A percentile compares a stretch with the other conserved stretches of the same genome.
phyloP scores from a whole-genome alignment of 1,140 invertebrate species.

The Pogonognathellus flavescens region DNA sequence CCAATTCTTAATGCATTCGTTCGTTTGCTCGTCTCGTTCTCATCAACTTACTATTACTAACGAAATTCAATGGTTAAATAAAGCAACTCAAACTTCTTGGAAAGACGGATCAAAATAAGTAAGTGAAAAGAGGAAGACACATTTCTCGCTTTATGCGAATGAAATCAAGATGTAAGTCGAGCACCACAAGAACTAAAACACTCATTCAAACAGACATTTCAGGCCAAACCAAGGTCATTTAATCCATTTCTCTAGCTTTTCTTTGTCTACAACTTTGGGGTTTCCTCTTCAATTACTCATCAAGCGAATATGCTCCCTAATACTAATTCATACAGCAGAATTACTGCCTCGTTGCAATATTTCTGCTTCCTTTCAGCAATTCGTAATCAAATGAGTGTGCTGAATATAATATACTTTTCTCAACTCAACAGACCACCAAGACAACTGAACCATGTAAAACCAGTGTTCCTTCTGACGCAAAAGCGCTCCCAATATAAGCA shows the following conservation, averaged over 20 bases:
- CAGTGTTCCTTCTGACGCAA: too few relatives aligned
- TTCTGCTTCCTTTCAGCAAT: too few relatives aligned
- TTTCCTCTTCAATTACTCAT: conserved; percentile 1
- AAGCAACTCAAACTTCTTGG: neutral
- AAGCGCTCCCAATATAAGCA: too few relatives aligned
- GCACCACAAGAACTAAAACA: neutral
- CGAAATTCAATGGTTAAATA: conserved; percentile 16
- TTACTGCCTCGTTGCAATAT: too few relatives aligned
- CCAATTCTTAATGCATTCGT: conserved; percentile 17
- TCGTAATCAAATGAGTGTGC: too few relatives aligned
- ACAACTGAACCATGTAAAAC: too few relatives aligned
- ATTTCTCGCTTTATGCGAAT: conserved; percentile 25
- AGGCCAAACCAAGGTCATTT: neutral
- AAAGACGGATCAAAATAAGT: neutral
- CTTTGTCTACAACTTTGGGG: neutral
- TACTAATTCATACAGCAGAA: too few relatives aligned
- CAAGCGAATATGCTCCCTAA: neutral
- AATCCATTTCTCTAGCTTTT: neutral
- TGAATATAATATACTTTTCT: too few relatives aligned
- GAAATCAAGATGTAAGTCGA: conserved; percentile 1
- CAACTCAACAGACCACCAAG: too few relatives aligned
- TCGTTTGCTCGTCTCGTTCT: conserved; percentile 5
- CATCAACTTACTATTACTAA: neutral
- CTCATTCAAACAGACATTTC: neutral
- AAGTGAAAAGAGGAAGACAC: conserved; percentile 26